Evolutionary conservation across 2,797 vertebrate species (phyloP).

Genomic region (Phrynocephalus guinanensis): DNA sequence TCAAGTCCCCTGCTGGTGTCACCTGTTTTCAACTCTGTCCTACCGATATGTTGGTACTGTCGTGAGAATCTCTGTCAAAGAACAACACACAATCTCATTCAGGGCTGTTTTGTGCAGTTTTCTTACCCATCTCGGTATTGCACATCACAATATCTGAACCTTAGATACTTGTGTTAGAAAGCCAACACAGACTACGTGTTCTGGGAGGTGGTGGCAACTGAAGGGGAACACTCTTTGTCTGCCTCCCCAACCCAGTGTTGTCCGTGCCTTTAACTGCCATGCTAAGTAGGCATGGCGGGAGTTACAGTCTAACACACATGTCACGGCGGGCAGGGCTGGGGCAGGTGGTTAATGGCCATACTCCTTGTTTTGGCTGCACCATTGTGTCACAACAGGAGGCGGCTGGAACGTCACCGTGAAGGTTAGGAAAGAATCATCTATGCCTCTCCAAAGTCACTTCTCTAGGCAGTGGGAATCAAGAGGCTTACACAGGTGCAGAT

Average conservation of each 20-base stretch:
- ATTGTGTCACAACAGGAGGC: too few species aligned
- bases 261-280: too few species aligned
- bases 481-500: too few species aligned
- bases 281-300: background rate
- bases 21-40: constrained; percentile 47
- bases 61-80: background rate
- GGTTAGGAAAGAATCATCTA: background rate
- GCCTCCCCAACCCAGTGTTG: too few species aligned
- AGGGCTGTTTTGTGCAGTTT: background rate
- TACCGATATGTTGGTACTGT: constrained; percentile 1
- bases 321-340: background rate
- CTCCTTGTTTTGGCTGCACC: background rate
- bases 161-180: background rate
- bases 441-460: background rate
- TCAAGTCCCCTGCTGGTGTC: constrained; percentile 61
- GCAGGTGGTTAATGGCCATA: background rate
- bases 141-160: background rate
- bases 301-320: background rate
- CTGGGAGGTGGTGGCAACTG: background rate
- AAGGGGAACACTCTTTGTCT: too few species aligned
- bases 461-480: background rate
- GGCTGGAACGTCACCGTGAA: too few species aligned
- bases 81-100: background rate
- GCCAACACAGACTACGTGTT: background rate
- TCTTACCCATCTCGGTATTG: background rate